These are phyloP conservation scores for Myiothlypis coronata DNA, from an alignment of 2,797 vertebrate genomes.

Conservation along the genomic window DNA sequence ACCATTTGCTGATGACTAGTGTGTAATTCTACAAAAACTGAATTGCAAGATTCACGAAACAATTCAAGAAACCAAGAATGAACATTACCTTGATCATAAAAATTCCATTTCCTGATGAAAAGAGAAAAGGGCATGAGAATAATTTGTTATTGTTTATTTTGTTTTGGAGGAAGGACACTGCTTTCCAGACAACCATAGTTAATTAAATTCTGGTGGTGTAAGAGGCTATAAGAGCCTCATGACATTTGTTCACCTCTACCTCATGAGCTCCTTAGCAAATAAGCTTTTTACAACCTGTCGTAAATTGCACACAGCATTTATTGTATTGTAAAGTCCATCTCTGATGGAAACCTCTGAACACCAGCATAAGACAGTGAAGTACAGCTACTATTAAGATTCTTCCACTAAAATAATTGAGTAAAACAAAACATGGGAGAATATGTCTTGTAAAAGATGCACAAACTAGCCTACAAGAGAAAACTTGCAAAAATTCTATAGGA, in stretches of 20 bases:
- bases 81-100: not conserved
- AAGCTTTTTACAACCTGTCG: not conserved
- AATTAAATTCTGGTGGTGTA: not conserved
- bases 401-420: not conserved
- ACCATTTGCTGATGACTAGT: not conserved
- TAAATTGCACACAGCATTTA: not conserved
- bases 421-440: not conserved
- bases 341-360: not conserved
- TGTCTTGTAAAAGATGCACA: not conserved
- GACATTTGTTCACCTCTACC: not conserved
- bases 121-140: not conserved
- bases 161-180: not conserved
- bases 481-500: not conserved
- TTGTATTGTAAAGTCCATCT: not conserved
- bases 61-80: not conserved
- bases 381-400: not conserved
- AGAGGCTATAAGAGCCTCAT: not conserved
- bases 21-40: not conserved
- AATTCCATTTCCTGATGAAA: not conserved
- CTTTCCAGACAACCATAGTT: not conserved
- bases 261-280: not conserved
- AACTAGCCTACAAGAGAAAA: not conserved
- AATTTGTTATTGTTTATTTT: not conserved
- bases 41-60: not conserved
- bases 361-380: not conserved